These are phyloP conservation scores for Thymelicus lineola DNA, from an alignment of 2,888 invertebrate species.

Conservation along the genomic window DNA sequence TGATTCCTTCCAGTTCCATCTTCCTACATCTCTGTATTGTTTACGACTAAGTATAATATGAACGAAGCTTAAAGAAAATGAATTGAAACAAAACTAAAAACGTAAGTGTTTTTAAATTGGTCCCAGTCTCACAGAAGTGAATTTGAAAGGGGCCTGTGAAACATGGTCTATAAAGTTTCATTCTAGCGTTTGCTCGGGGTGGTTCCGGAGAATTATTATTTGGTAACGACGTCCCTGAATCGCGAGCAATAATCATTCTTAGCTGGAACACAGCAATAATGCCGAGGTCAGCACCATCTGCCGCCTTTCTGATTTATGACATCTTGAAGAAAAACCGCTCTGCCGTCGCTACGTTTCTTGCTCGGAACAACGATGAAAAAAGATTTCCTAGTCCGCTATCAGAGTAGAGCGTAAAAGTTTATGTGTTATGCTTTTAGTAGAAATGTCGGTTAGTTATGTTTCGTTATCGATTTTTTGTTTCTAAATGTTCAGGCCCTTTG, in stretches of 20 bases:
- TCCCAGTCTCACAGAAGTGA: conserved; percentile 7
- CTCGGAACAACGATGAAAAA: conserved; percentile 69
- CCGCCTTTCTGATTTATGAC: conserved; percentile 77
- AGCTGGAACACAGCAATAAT: conserved; percentile 77
- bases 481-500: too few species aligned
- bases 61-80: too few species aligned
- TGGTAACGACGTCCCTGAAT: conserved; percentile 57
- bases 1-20: too few species aligned
- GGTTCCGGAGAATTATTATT: conserved; percentile 51
- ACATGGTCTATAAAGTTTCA: conserved; percentile 32
- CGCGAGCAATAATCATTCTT: conserved; percentile 72
- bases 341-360: conserved; percentile 58
- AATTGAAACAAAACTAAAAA: too few species aligned
- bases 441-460: conserved; percentile 7
- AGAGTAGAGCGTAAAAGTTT: conserved; percentile 30
- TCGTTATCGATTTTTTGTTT: too few species aligned
- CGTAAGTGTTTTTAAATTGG: conserved; percentile 18
- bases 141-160: conserved; percentile 19
- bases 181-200: conserved; percentile 26
- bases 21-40: too few species aligned
- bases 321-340: conserved; percentile 66
- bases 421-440: conserved; percentile 20
- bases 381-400: conserved; percentile 52
- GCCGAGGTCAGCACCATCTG: conserved; percentile 80
- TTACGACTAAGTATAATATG: too few species aligned